These are phyloP conservation scores for Chaetorhynchus papuensis DNA, from an alignment of 2,113 vertebrate species.

Conservation along the genomic window DNA sequence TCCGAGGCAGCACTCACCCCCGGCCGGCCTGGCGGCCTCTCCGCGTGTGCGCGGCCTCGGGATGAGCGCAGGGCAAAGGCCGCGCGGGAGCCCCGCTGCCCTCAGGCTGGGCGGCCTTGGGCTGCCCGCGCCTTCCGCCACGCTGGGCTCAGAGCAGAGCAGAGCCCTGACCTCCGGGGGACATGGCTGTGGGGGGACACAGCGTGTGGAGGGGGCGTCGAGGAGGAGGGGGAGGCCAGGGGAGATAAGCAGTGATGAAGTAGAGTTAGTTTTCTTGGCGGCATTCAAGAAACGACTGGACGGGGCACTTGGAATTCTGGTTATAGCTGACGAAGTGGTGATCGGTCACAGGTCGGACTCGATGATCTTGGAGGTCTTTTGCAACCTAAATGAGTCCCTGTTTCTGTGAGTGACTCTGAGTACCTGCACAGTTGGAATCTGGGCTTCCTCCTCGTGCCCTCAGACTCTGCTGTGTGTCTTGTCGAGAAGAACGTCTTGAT, in stretches of 20 bases:
- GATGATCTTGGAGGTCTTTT: not conserved
- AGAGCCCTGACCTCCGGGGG: not conserved
- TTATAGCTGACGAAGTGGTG: no score
- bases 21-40: not conserved
- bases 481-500: accelerated
- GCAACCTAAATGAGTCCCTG: not conserved
- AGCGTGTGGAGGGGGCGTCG: accelerated
- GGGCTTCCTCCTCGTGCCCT: accelerated
- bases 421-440: accelerated
- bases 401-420: not conserved
- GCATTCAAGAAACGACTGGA: not conserved
- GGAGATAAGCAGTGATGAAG: accelerated
- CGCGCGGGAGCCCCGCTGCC: not conserved
- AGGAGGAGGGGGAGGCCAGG: accelerated
- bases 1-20: not conserved
- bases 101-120: no score
- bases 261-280: not conserved
- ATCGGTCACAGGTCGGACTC: not conserved
- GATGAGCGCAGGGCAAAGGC: not conserved
- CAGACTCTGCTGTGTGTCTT: accelerated
- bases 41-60: not conserved
- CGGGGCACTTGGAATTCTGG: not conserved
- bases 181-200: not conserved
- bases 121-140: not conserved
- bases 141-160: accelerated